Percentiles rank a stretch among this genome's conserved stretches.
Evolutionary conservation across 2,113 vertebrate species (phyloP).

Genomic region (Gadus macrocephalus): DNA sequence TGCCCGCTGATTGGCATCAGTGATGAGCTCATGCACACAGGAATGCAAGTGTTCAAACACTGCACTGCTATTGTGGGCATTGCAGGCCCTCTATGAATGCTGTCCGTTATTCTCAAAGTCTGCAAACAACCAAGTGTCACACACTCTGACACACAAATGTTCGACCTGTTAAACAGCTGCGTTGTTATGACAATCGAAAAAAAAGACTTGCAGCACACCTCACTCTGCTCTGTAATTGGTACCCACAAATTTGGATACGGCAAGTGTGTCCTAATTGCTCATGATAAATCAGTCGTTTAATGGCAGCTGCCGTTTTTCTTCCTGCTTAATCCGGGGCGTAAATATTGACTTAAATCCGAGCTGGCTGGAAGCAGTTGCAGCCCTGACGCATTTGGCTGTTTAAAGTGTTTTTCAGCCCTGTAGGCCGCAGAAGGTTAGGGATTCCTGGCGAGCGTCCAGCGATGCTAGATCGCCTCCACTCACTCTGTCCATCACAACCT

Average conservation of each 20-base stretch:
- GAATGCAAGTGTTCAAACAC: no score
- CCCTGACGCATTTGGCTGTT: conserved; percentile 59
- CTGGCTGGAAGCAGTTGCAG: conserved; percentile 52
- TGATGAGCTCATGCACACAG: no score
- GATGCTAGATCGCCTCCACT: no score
- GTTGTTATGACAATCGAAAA: not conserved
- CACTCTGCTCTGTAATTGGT: conserved; percentile 13
- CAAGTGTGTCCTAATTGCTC: conserved; percentile 25
- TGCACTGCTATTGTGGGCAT: no score
- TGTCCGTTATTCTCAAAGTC: no score
- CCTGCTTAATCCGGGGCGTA: conserved; percentile 48
- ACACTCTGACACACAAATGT: not conserved
- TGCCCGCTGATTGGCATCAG: no score
- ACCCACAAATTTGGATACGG: conserved; percentile 5
- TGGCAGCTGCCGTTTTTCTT: conserved; percentile 37
- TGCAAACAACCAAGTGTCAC: not conserved
- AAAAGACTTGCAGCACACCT: not conserved
- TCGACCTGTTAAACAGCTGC: not conserved
- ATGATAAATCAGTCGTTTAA: conserved; percentile 41
- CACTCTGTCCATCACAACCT: no score
- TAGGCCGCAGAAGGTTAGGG: conserved; percentile 21
- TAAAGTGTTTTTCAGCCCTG: conserved; percentile 46
- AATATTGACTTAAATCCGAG: conserved; percentile 69
- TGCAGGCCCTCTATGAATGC: no score
- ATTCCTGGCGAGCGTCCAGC: no score